Conservation (phyloP, 2,888 invertebrate genomes). For the Nematopogon swammerdamellus region DNA sequence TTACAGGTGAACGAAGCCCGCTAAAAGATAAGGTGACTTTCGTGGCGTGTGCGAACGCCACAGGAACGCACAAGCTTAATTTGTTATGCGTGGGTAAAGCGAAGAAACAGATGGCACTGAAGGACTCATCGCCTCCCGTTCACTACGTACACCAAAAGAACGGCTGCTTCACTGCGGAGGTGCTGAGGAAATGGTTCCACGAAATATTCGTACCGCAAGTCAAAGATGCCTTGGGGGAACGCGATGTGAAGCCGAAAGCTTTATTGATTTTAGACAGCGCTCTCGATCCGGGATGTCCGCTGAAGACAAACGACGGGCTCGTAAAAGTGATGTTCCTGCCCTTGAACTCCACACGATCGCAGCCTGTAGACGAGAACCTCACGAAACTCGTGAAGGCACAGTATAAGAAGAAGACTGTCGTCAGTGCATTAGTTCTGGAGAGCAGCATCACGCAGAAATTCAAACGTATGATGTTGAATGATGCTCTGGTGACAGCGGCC, state of each 20-base stretch:
- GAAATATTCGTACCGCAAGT: conserved; percentile 12
- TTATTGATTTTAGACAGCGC: conserved; percentile 14
- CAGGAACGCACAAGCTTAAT: conserved; percentile 13
- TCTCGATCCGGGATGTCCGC: conserved; percentile 10
- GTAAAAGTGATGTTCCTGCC: conserved; percentile 13
- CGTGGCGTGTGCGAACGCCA: conserved; percentile 12
- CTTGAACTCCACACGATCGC: conserved; percentile 12
- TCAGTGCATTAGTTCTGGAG: conserved; percentile 1
- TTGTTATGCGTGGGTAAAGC: conserved; percentile 12
- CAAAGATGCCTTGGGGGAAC: too few relatives aligned
- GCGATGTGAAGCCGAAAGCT: conserved; percentile 11
- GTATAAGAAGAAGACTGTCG: conserved; percentile 8
- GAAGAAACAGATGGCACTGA: too few relatives aligned
- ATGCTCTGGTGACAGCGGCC: conserved; percentile 3
- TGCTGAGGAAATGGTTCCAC: conserved; percentile 13
- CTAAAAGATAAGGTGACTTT: conserved; percentile 12
- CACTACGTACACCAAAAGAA: conserved; percentile 12
- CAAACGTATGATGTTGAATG: conserved; percentile 2
- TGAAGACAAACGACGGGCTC: conserved; percentile 10
- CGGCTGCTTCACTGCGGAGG: conserved; percentile 6
- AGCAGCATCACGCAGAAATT: conserved; percentile 1
- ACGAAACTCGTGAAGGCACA: conserved; percentile 12
- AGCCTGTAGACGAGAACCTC: conserved; percentile 14
- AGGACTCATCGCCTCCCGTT: conserved; percentile 10
- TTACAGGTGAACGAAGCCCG: conserved; percentile 7